These are phyloP conservation scores for Pelecanus crispus DNA, from an alignment of 2,113 vertebrate species.

Conservation along the genomic window DNA sequence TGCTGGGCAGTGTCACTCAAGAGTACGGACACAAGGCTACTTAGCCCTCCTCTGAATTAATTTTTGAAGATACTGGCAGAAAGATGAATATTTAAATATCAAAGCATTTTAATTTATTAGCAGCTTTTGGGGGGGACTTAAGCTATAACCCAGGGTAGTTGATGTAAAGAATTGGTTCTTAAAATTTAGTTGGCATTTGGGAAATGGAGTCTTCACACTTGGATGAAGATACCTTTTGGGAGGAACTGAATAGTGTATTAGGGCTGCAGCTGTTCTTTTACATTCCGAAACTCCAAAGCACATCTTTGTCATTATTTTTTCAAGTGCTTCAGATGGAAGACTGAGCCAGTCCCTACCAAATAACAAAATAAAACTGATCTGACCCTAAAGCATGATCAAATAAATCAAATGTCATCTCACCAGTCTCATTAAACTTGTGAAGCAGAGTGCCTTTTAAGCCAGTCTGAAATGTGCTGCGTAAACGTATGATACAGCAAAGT, in stretches of 20 bases:
- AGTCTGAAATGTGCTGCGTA: background rate
- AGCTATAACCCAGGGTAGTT: background rate
- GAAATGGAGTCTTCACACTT: background rate
- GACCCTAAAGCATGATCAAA: background rate
- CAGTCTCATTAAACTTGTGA: background rate
- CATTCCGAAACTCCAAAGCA: background rate
- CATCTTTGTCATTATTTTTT: background rate
- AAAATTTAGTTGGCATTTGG: background rate
- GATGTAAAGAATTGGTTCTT: background rate
- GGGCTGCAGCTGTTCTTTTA: background rate
- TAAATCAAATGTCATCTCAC: background rate
- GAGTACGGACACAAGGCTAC: background rate
- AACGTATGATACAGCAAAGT: background rate
- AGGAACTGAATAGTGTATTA: background rate
- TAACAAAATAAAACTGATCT: background rate
- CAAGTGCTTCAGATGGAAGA: background rate
- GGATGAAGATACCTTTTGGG: background rate
- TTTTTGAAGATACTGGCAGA: background rate
- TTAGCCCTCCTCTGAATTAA: background rate
- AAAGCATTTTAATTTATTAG: background rate
- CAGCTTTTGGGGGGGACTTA: background rate
- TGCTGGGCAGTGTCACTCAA: fast-evolving
- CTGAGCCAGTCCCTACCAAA: background rate
- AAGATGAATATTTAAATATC: background rate
- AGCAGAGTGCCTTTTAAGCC: background rate